These are phyloP conservation scores for Erethizon dorsatum DNA, from an alignment of 2,797 vertebrate species.

Conservation along the genomic window DNA sequence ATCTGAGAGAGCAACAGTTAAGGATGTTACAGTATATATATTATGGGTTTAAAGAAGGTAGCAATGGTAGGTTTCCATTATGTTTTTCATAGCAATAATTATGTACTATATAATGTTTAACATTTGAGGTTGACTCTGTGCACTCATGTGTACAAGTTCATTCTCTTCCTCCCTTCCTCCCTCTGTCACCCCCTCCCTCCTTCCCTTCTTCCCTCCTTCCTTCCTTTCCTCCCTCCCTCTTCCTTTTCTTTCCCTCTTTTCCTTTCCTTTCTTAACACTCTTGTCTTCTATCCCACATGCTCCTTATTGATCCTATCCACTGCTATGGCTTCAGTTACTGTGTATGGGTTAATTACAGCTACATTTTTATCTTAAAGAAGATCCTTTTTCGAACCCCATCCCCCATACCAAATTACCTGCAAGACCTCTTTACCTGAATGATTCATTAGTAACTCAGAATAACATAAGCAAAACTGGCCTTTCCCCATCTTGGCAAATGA, in stretches of 20 bases:
- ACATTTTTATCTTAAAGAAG: neutral
- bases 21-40: neutral
- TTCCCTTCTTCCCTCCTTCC: accelerated
- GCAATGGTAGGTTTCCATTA: neutral
- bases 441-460: neutral
- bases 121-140: neutral
- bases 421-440: neutral
- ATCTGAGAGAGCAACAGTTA: neutral
- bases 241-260: neutral
- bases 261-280: neutral
- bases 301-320: neutral
- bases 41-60: neutral
- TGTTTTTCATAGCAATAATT: neutral
- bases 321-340: neutral
- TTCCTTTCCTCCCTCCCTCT: neutral
- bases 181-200: too few species aligned
- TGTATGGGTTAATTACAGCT: neutral
- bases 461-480: neutral
- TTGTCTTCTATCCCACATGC: neutral
- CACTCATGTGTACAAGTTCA: neutral
- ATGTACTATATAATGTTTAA: neutral
- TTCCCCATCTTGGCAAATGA: neutral
- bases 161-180: neutral
- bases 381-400: neutral
- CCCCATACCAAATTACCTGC: neutral